Conservation (phyloP, 2,888 invertebrate species). For the Drosophila macrospina region DNA sequence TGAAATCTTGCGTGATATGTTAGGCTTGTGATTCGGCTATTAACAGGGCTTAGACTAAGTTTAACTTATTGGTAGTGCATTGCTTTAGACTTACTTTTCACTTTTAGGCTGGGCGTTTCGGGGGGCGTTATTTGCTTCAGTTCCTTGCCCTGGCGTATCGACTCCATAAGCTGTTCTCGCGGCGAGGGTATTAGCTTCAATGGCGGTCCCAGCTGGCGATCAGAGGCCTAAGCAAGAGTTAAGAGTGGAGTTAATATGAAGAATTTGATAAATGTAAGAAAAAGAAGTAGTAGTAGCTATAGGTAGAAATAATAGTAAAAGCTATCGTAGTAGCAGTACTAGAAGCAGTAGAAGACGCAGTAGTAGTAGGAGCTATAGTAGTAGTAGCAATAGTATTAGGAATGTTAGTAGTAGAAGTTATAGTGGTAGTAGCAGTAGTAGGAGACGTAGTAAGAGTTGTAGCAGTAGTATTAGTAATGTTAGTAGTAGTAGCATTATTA, state of each 20-base stretch:
- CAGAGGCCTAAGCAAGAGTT: constrained; percentile 89
- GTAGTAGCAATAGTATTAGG: no score
- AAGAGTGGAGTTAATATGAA: background rate
- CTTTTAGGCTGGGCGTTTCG: constrained; percentile 85
- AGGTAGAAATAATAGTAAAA: no score
- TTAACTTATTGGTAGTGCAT: background rate
- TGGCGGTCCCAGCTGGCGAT: constrained; percentile 93
- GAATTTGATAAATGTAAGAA: no score
- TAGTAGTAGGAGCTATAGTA: background rate
- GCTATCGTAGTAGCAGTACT: no score
- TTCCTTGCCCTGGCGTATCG: constrained; percentile 91
- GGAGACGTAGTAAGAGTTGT: no score
- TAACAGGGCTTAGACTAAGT: background rate
- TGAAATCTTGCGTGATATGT: background rate
- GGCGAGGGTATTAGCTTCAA: constrained; percentile 90
- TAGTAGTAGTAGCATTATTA: no score
- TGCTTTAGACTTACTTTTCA: constrained; percentile 86
- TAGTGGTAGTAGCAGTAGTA: no score
- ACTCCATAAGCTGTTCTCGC: constrained; percentile 93
- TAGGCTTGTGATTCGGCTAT: background rate
- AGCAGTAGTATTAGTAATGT: no score
- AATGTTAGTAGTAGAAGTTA: no score
- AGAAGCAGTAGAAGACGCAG: no score
- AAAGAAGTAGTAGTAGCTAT: background rate
- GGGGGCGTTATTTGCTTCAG: constrained; percentile 87